These are phyloP conservation scores for Caradrina clavipalpis DNA, from an alignment of 2,888 invertebrate species.

Conservation along the genomic window DNA sequence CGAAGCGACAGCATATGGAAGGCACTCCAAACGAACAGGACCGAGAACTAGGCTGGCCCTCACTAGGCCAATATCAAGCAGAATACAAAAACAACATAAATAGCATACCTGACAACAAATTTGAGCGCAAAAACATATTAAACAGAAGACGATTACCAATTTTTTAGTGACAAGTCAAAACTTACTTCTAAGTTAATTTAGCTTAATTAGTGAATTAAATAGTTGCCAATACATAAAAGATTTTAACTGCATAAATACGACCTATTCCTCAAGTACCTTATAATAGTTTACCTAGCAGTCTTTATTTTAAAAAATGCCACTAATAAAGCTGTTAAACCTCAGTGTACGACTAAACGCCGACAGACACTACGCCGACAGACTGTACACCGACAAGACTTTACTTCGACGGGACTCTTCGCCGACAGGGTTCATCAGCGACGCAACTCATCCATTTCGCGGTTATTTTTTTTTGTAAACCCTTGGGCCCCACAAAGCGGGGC, in stretches of 20 bases:
- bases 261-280: background rate
- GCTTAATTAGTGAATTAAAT: conserved; percentile 39
- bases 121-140: conserved; percentile 69
- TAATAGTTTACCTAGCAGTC: no score
- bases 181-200: conserved; percentile 10
- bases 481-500: no score
- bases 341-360: no score
- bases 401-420: no score
- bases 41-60: conserved; percentile 83
- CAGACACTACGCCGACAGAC: no score
- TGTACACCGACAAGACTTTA: no score
- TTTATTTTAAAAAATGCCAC: no score
- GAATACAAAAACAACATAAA: conserved; percentile 70
- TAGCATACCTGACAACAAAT: conserved; percentile 58
- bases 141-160: conserved; percentile 73
- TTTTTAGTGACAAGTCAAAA: conserved; percentile 39
- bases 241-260: conserved; percentile 5
- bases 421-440: no score
- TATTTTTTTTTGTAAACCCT: no score
- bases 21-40: conserved; percentile 81
- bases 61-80: conserved; percentile 80
- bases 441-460: no score
- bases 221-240: background rate
- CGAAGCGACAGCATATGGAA: conserved; percentile 82
- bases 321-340: no score